Base-by-base conservation (phyloP, 53 echinoderm and acorn worm genomes). In the Holothuria leucospilota region DNA sequence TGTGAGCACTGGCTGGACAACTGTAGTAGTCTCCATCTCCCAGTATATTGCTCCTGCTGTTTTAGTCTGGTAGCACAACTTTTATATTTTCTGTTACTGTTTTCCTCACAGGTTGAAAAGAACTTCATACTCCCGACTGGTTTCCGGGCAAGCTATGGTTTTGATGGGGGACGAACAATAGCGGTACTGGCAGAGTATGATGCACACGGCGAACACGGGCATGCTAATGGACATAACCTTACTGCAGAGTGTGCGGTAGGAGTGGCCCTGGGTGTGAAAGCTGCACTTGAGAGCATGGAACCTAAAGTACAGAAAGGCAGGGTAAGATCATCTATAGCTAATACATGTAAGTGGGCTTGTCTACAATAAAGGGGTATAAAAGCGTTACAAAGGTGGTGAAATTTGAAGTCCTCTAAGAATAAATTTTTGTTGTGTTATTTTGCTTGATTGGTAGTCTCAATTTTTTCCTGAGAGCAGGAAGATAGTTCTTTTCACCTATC, bases 161-260 rank as follows among this genome's bases (percentile, higher is more conserved):
- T 71, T 56, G 88, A 92, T 34, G 91, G 85, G 29, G 98, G 98
- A 0, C 71, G 93, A 62, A 90, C 89, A 51, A 85, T 95, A 21
- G 93, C 93, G 46, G 91, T 96, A n/a, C 88, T 96, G 63, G 94
- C 94, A 51, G 98, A 97, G 85, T 97, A 97, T 51, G 98, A 97
- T 71, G 98, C 98, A 25, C 86, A 93, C n/a, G 58, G 95, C 95
- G n/a, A 92, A 80, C 58, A 95, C 59, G 98, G 95, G 38, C 98
- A 97, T 85, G 93, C 98, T 24, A 93, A 95, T 85, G 99, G 99
- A 42, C 99, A 94, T 87, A 99, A 99, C 73, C 90, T 95, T 79
- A 95, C 95, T 12, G 99, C 99, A 20, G 99, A 95, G 69, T 93
- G 94, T 87, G 99, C 95, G 15, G 92, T 82, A 18, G 99, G 88